phyloP scores from a whole-genome alignment of 2,113 vertebrate species.

The Orthonyx spaldingii region DNA sequence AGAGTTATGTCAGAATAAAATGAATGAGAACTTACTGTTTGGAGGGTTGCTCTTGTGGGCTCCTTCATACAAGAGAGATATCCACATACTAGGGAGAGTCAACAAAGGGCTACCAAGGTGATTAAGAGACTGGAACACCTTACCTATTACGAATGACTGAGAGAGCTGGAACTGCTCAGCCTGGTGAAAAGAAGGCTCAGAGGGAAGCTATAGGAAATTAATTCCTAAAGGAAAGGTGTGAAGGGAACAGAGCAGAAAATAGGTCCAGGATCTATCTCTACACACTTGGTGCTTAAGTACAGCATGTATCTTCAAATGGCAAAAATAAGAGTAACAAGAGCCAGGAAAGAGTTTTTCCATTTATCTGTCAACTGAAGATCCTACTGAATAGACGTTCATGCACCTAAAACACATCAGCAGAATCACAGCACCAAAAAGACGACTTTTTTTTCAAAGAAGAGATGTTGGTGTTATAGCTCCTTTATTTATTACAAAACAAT shows the following conservation, averaged over 20 bases:
- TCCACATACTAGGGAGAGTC: background rate
- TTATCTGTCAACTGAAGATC: background rate
- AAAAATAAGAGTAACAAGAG: background rate
- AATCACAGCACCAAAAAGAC: background rate
- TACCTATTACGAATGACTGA: background rate
- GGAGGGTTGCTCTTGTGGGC: background rate
- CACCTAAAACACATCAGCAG: background rate
- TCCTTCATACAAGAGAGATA: background rate
- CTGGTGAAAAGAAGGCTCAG: background rate
- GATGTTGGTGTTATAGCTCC: background rate
- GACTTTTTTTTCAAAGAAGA: background rate
- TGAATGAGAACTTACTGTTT: background rate
- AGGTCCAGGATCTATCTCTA: background rate
- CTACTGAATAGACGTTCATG: background rate
- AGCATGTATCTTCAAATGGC: background rate
- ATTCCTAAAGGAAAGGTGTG: background rate
- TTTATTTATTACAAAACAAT: background rate
- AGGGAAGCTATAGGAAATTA: background rate
- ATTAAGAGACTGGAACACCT: background rate
- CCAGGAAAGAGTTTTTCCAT: background rate
- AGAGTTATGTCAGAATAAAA: background rate
- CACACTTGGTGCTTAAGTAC: background rate
- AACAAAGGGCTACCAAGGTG: background rate
- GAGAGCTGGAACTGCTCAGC: background rate
- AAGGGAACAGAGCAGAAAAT: background rate